phyloP scores from a whole-genome alignment of 2,797 vertebrate genomes.

The Glossophaga mutica region DNA sequence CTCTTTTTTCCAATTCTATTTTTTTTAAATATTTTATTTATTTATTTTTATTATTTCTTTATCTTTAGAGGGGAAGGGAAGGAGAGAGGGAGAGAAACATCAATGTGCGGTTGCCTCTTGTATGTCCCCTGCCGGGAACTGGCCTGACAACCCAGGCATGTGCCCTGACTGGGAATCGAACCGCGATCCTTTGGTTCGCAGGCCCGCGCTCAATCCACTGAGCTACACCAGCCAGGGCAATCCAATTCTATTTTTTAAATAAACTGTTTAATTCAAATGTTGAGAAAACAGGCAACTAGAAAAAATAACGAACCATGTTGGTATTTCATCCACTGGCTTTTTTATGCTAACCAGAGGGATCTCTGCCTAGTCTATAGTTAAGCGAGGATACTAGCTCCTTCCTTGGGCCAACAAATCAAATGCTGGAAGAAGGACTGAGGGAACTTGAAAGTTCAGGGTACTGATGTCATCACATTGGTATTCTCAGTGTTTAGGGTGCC shows the following conservation, averaged over 20 bases:
- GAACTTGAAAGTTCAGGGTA: fast-evolving
- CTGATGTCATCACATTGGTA: not conserved
- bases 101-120: too few species aligned
- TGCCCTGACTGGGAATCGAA: too few species aligned
- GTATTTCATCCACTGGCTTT: not conserved
- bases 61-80: too few species aligned
- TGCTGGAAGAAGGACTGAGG: not conserved
- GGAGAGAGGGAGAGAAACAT: too few species aligned
- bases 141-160: too few species aligned
- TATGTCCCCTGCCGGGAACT: too few species aligned
- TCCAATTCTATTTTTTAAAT: not conserved
- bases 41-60: too few species aligned
- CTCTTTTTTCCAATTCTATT: not conserved
- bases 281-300: not conserved
- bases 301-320: not conserved
- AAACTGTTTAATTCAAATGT: slow-evolving; percentile 5
- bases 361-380: not conserved
- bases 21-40: too few species aligned
- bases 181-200: too few species aligned
- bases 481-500: not conserved
- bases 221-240: too few species aligned
- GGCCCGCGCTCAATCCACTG: too few species aligned
- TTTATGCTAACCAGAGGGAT: not conserved
- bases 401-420: not conserved
- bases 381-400: not conserved